phyloP scores from a whole-genome alignment of 2,797 vertebrate species.

The Centropyge bicolor region DNA sequence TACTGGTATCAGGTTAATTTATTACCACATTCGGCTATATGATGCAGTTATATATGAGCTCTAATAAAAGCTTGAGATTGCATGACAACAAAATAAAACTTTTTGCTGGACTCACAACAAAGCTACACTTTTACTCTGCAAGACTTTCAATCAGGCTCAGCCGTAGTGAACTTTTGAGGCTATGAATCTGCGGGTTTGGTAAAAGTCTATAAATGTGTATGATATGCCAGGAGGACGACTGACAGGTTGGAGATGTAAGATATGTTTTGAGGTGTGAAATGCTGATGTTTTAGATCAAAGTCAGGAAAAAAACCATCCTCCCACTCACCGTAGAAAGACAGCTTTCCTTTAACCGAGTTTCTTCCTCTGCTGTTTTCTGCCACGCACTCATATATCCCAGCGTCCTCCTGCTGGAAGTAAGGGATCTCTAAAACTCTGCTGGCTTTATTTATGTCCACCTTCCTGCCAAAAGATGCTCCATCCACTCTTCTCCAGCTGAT shows the following conservation, averaged over 20 bases:
- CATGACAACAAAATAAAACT: constrained; percentile 71
- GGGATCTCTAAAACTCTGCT: constrained; percentile 94
- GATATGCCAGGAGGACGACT: constrained; percentile 38
- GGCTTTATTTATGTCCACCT: constrained; percentile 90
- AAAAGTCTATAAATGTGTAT: constrained; percentile 50
- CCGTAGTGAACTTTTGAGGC: constrained; percentile 29
- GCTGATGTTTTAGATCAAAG: constrained; percentile 56
- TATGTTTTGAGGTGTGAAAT: constrained; percentile 36
- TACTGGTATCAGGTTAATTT: constrained; percentile 79
- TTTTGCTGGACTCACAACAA: constrained; percentile 52
- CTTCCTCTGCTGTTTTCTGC: constrained; percentile 94
- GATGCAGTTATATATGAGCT: constrained; percentile 71
- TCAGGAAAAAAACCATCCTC: constrained; percentile 33
- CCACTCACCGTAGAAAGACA: constrained; percentile 93
- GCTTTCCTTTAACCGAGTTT: constrained; percentile 92
- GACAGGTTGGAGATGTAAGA: constrained; percentile 31
- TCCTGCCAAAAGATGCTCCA: constrained; percentile 90
- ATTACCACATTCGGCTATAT: constrained; percentile 61
- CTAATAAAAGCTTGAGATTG: constrained; percentile 75
- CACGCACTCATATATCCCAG: constrained; percentile 92
- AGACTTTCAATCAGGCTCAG: constrained; percentile 48
- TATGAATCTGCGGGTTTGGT: constrained; percentile 39
- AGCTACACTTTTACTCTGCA: constrained; percentile 37
- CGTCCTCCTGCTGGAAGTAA: constrained; percentile 95
- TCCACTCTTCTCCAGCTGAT: constrained; percentile 94